phyloP scores from a whole-genome alignment of 2,888 invertebrate genomes.

The Aphodius sticticus region DNA sequence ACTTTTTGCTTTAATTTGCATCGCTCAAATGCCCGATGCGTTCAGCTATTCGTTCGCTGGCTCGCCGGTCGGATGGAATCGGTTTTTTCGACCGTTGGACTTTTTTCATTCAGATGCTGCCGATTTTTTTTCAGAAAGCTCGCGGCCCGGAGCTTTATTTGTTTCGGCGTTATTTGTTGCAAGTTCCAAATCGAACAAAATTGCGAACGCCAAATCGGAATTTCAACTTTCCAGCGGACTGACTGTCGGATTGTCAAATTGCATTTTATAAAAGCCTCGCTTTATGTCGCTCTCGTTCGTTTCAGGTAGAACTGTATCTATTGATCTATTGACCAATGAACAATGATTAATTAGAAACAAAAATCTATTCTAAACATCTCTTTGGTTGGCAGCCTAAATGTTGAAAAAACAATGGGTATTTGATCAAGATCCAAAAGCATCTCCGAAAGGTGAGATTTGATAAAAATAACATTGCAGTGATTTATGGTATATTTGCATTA shows the following conservation, averaged over 20 bases:
- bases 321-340: not conserved
- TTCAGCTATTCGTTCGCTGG: not conserved
- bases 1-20: slow-evolving; percentile 26
- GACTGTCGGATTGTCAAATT: not conserved
- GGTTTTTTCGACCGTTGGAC: slow-evolving; percentile 12
- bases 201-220: slow-evolving; percentile 4
- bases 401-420: no score
- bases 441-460: no score
- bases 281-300: not conserved
- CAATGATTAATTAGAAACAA: not conserved
- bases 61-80: slow-evolving; percentile 17
- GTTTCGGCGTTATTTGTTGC: slow-evolving; percentile 22
- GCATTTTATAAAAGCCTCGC: not conserved
- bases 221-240: not conserved
- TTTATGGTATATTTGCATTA: no score
- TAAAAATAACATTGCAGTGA: no score
- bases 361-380: no score
- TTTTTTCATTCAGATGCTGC: slow-evolving; percentile 22
- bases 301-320: not conserved
- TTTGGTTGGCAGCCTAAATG: no score
- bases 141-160: slow-evolving; percentile 19
- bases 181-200: slow-evolving; percentile 8
- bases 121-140: slow-evolving; percentile 15
- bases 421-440: no score
- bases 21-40: slow-evolving; percentile 25